These are phyloP conservation scores for Euleptes europaea DNA, from an alignment of 2,113 vertebrate species.

Conservation along the genomic window DNA sequence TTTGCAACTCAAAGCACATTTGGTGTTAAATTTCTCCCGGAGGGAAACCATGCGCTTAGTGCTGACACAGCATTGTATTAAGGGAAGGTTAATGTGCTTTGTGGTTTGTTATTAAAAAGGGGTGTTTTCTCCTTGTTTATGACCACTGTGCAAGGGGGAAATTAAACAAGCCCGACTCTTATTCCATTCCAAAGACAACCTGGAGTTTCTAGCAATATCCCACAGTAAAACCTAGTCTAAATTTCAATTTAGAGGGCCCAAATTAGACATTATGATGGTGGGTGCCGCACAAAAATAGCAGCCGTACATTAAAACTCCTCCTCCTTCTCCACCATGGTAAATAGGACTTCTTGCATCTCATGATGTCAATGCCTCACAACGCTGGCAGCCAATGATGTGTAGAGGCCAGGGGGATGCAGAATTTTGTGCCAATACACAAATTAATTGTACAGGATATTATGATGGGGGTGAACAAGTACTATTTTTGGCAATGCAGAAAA, in stretches of 20 bases:
- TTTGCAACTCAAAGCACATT: slow-evolving; percentile 10
- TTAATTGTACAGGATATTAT: too few relatives aligned
- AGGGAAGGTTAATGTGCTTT: background rate
- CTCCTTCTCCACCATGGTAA: background rate
- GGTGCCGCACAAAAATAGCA: background rate
- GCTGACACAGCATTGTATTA: background rate
- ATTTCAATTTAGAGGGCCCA: background rate
- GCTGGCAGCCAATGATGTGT: too few relatives aligned
- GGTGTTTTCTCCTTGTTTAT: background rate
- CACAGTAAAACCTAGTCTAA: background rate
- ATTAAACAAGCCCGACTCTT: background rate
- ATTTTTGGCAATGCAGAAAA: too few relatives aligned
- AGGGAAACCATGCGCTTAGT: background rate
- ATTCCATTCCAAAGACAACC: background rate
- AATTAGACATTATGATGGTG: background rate
- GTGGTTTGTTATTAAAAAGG: background rate
- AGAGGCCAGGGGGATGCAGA: too few relatives aligned
- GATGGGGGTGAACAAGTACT: too few relatives aligned
- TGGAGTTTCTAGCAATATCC: background rate
- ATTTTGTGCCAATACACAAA: too few relatives aligned
- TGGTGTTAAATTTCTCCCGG: slow-evolving; percentile 5
- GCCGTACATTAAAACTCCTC: background rate
- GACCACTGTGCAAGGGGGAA: background rate
- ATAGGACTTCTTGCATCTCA: too few relatives aligned
- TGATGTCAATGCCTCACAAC: too few relatives aligned